Evolutionary conservation across 2,113 vertebrate genomes (phyloP).

Genomic region (Bambusicola thoracicus): DNA sequence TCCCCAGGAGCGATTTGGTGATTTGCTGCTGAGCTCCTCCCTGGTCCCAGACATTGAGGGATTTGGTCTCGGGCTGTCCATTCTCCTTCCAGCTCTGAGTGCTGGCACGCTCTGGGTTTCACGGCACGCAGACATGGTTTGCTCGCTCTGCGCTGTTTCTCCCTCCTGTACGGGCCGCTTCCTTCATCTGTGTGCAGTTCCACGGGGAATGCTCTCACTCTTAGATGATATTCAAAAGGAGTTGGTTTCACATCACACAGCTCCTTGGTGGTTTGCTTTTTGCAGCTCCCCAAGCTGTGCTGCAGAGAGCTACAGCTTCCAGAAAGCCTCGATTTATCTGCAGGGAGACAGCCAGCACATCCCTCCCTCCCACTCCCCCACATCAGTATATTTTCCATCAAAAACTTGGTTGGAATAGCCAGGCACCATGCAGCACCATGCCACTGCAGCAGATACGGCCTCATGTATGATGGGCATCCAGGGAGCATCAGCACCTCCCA

Average conservation of each 20-base stretch:
- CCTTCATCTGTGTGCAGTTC: neutral
- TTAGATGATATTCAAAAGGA: neutral
- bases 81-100: neutral
- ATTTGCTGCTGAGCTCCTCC: no score
- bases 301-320: conserved; percentile 6
- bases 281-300: neutral
- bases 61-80: neutral
- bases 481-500: neutral
- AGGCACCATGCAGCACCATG: neutral
- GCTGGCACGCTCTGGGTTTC: neutral
- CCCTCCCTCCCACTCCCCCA: neutral
- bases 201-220: neutral
- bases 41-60: no score
- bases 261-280: neutral
- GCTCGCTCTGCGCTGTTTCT: neutral
- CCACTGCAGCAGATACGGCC: neutral
- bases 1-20: neutral
- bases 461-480: neutral
- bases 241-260: neutral
- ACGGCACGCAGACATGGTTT: rapidly evolving
- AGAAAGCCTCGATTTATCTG: conserved; percentile 16
- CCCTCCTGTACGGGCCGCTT: rapidly evolving
- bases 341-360: neutral
- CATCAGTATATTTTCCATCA: neutral
- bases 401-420: neutral